phyloP scores from a whole-genome alignment of 2,888 invertebrate species.

The Lomographa bimaculata region DNA sequence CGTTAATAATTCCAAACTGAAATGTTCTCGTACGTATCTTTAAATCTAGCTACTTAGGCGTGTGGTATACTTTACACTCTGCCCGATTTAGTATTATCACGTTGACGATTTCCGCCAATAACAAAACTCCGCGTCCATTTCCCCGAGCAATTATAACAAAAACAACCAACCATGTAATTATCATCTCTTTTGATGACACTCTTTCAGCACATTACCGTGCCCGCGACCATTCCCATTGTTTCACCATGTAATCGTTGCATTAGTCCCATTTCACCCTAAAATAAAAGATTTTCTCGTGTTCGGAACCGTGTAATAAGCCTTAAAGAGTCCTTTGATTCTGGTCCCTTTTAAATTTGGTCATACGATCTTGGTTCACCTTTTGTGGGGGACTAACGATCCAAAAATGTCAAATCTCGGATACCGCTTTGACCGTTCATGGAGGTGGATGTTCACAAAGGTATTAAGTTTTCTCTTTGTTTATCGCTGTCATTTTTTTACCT shows the following conservation, averaged over 20 bases:
- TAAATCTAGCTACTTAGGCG: too few relatives aligned
- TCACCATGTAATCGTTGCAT: conserved; percentile 21
- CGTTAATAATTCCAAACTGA: too few relatives aligned
- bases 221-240: conserved; percentile 12
- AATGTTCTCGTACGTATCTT: too few relatives aligned
- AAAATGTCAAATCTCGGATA: conserved; percentile 47
- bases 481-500: conserved; percentile 26
- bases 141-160: conserved; percentile 5
- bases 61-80: too few relatives aligned
- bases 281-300: conserved; percentile 43
- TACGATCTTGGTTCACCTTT: conserved; percentile 55
- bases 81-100: too few relatives aligned
- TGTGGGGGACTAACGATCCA: conserved; percentile 54
- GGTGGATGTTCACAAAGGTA: conserved; percentile 41
- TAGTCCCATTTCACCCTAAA: conserved; percentile 26
- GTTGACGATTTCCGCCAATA: conserved; percentile 1
- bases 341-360: conserved; percentile 61
- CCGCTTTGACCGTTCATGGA: conserved; percentile 49
- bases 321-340: conserved; percentile 69
- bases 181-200: conserved; percentile 13
- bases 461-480: conserved; percentile 43
- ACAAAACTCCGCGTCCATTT: neutral
- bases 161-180: conserved; percentile 15
- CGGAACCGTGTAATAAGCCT: conserved; percentile 69
- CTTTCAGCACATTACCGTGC: conserved; percentile 8